Evolutionary conservation across 1,140 invertebrate species (phyloP).

Genomic region (Chironomus tepperi): DNA sequence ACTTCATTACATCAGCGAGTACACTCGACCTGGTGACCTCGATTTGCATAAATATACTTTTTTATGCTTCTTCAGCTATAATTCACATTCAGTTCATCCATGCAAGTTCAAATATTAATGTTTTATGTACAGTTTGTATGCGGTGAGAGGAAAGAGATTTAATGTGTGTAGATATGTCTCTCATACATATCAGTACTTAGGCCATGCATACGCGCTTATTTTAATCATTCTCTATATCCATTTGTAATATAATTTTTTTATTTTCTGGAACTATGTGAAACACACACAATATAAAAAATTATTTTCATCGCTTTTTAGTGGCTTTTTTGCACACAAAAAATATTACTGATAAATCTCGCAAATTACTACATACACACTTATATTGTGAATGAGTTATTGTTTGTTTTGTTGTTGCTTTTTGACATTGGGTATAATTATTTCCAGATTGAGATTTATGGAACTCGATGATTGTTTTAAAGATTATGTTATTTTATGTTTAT

Average conservation of each 20-base stretch:
- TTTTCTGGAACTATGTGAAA: neutral
- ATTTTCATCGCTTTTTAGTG: neutral
- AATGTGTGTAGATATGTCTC: neutral
- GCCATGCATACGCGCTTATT: neutral
- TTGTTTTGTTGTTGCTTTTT: neutral
- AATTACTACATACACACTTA: neutral
- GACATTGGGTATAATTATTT: neutral
- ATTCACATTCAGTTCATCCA: neutral
- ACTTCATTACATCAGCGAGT: constrained; percentile 4
- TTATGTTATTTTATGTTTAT: too few species aligned
- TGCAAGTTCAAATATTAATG: neutral
- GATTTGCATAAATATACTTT: neutral
- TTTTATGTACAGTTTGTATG: neutral
- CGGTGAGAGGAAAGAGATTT: neutral
- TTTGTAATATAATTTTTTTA: neutral
- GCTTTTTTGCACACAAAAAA: neutral
- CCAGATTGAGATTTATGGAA: constrained; percentile 8
- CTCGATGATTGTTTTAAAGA: neutral
- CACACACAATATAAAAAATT: neutral
- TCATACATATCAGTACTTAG: constrained; percentile 1
- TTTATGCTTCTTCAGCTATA: neutral
- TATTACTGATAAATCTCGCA: constrained; percentile 2
- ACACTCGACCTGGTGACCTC: neutral
- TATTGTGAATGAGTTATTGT: neutral
- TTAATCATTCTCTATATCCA: neutral